Conservation (phyloP, 2,797 vertebrate species). For the Microctenopoma lineatum region DNA sequence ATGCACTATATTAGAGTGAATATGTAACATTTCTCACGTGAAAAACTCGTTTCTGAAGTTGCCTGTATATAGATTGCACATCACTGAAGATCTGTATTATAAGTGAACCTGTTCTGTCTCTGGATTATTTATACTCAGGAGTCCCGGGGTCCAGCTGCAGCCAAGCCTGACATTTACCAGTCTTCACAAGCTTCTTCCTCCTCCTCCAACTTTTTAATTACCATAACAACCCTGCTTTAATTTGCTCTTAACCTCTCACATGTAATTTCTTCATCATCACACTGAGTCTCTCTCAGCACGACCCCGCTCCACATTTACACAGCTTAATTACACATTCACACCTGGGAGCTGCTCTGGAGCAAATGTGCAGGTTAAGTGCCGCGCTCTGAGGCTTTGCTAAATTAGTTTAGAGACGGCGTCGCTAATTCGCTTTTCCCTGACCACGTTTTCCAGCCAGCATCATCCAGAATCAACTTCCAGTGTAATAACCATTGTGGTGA, state of each 20-base stretch:
- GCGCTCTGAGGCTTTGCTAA: conserved; percentile 2
- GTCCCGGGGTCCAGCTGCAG: neutral
- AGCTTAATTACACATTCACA: conserved; percentile 58
- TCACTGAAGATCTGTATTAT: neutral
- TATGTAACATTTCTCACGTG: neutral
- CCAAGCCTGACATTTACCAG: conserved; percentile 20
- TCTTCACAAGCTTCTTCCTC: conserved; percentile 18
- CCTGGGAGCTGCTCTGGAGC: conserved; percentile 48
- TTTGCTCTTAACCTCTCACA: conserved; percentile 37
- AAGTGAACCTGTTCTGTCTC: neutral
- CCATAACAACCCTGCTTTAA: conserved; percentile 37
- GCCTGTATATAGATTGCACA: neutral
- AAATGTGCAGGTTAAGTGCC: conserved; percentile 44
- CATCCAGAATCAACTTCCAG: neutral
- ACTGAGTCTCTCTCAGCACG: conserved; percentile 36
- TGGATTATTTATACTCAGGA: neutral
- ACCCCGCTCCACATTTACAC: conserved; percentile 50
- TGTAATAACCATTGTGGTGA: neutral
- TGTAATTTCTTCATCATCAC: conserved; percentile 42
- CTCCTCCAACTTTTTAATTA: conserved; percentile 47
- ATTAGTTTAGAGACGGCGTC: conserved; percentile 15
- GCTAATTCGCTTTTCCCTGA: conserved; percentile 16
- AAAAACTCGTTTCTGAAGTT: neutral
- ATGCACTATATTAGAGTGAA: neutral
- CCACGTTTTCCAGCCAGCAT: neutral